A percentile compares a stretch with the other conserved stretches of the same genome.
Evolutionary conservation across 2,113 vertebrate genomes (phyloP).

Genomic region (rat (Rattus norvegicus)): DNA sequence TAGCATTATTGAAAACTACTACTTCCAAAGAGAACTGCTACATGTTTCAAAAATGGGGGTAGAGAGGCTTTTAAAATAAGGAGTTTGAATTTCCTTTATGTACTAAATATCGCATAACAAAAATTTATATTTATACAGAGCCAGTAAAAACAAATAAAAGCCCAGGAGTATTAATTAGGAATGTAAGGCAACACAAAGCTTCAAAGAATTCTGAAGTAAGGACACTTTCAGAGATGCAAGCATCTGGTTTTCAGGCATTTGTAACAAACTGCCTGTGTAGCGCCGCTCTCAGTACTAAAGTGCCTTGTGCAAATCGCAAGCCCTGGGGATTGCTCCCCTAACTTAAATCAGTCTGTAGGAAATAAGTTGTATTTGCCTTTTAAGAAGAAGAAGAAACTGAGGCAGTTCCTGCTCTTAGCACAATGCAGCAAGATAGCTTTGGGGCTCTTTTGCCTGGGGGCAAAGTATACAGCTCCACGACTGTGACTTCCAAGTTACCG

Average conservation of each 20-base stretch:
- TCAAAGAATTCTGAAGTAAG: conserved; percentile 7
- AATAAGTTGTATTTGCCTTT: not conserved
- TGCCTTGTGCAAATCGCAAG: not conserved
- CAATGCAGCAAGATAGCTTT: not conserved
- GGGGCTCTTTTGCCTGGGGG: not conserved
- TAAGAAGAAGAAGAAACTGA: conserved; percentile 21
- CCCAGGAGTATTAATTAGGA: not conserved
- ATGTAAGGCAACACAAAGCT: not conserved
- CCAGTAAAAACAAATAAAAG: not conserved
- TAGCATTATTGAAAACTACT: not conserved
- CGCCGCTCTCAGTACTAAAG: not conserved
- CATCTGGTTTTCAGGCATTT: not conserved
- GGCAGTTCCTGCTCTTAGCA: not conserved
- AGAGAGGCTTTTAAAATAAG: not conserved
- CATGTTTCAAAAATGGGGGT: not conserved
- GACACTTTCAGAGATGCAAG: not conserved
- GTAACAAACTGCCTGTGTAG: not conserved
- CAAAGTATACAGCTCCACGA: not conserved
- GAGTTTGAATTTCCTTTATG: not conserved
- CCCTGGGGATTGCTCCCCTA: not conserved
- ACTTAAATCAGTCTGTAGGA: not conserved
- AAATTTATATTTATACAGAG: not conserved
- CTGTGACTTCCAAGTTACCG: not conserved
- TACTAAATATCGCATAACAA: not conserved
- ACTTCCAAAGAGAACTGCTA: not conserved